Base-by-base conservation (phyloP, 2,113 vertebrate genomes). In the Tyrannus savana region DNA sequence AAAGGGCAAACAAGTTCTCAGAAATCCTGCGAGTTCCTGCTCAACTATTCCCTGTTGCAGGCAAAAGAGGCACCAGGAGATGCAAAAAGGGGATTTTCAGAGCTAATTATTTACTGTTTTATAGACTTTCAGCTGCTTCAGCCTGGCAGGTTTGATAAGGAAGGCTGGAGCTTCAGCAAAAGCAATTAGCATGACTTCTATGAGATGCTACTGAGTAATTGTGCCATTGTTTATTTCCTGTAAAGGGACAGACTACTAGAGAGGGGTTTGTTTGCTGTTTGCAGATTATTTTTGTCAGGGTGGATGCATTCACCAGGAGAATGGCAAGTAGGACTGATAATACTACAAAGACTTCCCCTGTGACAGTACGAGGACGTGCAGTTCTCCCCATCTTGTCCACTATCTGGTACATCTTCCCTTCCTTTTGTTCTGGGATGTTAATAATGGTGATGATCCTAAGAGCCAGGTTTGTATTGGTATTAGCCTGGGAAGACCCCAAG, bases 111-210 rank as follows among this genome's bases (percentile, higher is more conserved):
- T 89, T 78, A 64, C 74, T 64, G 33, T 1, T 92, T 81, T 95
- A 64, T 79, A 76, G 72, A 58, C 58, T 87, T 89, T 5, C 24
- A 76, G 62, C 47, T 81, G 49, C 56, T 95, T 94, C 53, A 91
- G 41, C 46, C 62, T 95, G 87, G n/a, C 78, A 88, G 33, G 24
- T 86, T 91, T 93, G 89, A 95, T 93, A 88, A 93, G 63, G 63
- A 94, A 64, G 67, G 39, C 30, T 87, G 80, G 50, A 87, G 37
- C n/a, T 93, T 84, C 59, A 74, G n/a, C 44, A 74, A 86, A 91
- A 91, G 49, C 80, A 89, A 84, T 91, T 91, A 97, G 33, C 3
- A 5, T 2, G 3, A 44, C 47, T 75, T 83, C 84, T 82, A 10
- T 1, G 23, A 74, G 73, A 25, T 67, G 74, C 28, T 75, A 52